phyloP scores from a whole-genome alignment of 2,113 vertebrate genomes.

The Calyptomena viridis region DNA sequence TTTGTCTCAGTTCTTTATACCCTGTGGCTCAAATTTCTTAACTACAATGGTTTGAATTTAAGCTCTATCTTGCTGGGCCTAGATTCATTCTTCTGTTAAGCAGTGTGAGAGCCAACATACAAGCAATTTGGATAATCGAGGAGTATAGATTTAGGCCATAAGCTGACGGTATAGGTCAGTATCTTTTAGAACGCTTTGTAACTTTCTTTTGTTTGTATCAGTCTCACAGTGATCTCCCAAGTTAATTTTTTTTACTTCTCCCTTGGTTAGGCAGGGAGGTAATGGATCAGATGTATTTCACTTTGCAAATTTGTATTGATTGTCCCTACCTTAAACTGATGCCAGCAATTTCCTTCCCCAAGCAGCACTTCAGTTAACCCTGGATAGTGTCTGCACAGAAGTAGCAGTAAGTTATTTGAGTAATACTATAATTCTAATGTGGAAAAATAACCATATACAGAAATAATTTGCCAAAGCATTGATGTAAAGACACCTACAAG shows the following conservation, averaged over 20 bases:
- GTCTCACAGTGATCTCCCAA: background rate
- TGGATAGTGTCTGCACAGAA: background rate
- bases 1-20: background rate
- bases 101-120: background rate
- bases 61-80: background rate
- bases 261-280: background rate
- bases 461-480: background rate
- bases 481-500: background rate
- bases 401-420: background rate
- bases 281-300: background rate
- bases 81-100: background rate
- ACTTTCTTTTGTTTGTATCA: background rate
- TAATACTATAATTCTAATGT: background rate
- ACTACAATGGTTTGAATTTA: background rate
- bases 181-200: background rate
- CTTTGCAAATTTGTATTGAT: background rate
- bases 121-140: background rate
- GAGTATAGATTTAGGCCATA: background rate
- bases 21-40: background rate
- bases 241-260: background rate
- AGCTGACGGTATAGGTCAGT: background rate
- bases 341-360: background rate
- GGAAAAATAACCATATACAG: background rate
- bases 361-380: background rate
- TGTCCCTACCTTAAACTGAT: background rate